These are phyloP conservation scores for Nycticryphes semicollaris DNA, from an alignment of 2,113 vertebrate species.

Conservation along the genomic window DNA sequence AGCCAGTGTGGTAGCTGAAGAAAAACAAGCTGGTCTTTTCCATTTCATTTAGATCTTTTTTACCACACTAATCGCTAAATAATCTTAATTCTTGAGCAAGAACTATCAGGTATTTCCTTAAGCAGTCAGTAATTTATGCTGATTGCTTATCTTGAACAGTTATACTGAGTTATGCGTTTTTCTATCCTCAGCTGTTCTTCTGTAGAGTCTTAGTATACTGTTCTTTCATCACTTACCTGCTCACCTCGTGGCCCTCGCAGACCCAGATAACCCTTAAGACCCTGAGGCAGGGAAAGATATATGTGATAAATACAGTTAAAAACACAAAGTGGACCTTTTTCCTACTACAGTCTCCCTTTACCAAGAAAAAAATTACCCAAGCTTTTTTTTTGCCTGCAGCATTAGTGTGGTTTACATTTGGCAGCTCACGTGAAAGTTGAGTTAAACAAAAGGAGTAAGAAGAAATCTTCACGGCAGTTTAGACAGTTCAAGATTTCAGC, in stretches of 20 bases:
- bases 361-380: neutral
- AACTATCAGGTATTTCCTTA: neutral
- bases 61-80: neutral
- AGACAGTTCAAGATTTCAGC: neutral
- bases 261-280: conserved; percentile 87
- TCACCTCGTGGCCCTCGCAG: conserved; percentile 82
- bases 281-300: conserved; percentile 73
- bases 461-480: neutral
- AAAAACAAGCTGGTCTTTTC: neutral
- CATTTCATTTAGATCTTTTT: neutral
- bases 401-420: neutral
- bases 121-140: neutral
- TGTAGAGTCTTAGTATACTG: neutral
- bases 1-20: neutral
- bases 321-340: neutral
- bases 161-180: neutral
- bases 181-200: neutral
- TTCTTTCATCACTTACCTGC: conserved; percentile 78
- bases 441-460: neutral
- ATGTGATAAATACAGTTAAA: neutral
- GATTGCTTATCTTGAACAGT: neutral
- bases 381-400: neutral
- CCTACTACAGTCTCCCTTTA: neutral
- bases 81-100: neutral
- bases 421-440: neutral